Conservation (phyloP, 2,113 vertebrate species). For the Clinocottus analis region DNA sequence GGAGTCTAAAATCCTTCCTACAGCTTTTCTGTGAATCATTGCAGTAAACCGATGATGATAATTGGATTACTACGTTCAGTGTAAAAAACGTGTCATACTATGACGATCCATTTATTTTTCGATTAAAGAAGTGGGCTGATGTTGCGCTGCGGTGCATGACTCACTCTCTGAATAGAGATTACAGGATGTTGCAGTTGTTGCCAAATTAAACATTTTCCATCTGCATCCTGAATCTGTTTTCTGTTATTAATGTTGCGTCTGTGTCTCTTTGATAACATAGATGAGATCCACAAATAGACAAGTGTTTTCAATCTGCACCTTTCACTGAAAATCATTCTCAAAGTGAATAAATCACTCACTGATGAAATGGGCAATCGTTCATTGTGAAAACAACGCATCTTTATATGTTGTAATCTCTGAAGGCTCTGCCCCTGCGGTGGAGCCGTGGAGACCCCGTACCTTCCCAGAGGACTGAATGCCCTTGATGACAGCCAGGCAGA, state of each 20-base stretch:
- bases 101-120: slow-evolving; percentile 42
- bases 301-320: slow-evolving; percentile 30
- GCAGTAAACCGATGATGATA: slow-evolving; percentile 29
- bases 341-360: slow-evolving; percentile 23
- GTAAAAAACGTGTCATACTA: slow-evolving; percentile 45
- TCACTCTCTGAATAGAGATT: slow-evolving; percentile 63
- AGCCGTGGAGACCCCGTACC: slow-evolving; percentile 76
- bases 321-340: slow-evolving; percentile 26
- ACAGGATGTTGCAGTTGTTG: slow-evolving; percentile 60
- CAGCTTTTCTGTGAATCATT: slow-evolving; percentile 32
- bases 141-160: slow-evolving; percentile 54
- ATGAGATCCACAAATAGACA: slow-evolving; percentile 59
- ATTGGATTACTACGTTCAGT: slow-evolving; percentile 49
- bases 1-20: slow-evolving; percentile 40
- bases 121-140: slow-evolving; percentile 39
- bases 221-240: slow-evolving; percentile 41
- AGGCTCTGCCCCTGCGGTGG: neutral
- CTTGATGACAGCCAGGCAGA: slow-evolving; percentile 95
- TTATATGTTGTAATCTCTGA: neutral
- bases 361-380: slow-evolving; percentile 17
- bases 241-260: slow-evolving; percentile 67
- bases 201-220: slow-evolving; percentile 55
- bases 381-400: slow-evolving; percentile 8
- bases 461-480: slow-evolving; percentile 99
- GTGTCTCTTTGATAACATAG: slow-evolving; percentile 59